Base-by-base conservation (phyloP, 2,888 invertebrate genomes). In the Drosophila sordidula region DNA sequence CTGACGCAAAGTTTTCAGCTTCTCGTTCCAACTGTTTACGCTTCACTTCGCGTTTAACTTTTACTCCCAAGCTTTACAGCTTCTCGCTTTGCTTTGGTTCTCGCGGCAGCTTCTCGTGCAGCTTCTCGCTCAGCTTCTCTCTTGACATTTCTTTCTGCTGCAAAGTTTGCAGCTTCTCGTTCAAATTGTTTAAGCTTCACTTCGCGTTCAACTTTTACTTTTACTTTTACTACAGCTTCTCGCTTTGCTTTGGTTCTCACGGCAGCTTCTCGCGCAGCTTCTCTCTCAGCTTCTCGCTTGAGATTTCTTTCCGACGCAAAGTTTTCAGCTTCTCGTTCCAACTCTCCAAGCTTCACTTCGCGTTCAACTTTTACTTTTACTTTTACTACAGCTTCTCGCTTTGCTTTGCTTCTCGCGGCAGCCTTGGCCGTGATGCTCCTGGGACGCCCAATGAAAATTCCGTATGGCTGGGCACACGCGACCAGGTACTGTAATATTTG, bases 401-500 rank as follows among this genome's bases (percentile, higher is more conserved):
- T 12, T 2, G 14, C 3, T n/a, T 12, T 6, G 41, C 26, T 16
- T 14, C 38, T 32, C 9, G 9, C 14, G 18, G 6, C 6, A 11
- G n/a, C 4, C 6, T 32, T 3, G 14, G 49, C 16, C 25, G 44
- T 65, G 12, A 42, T 29, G 34, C 42, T 65, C n/a, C 16, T 47
- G 41, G 32, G 32, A 25, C 22, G 36, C 4, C 11, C 26, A 25
- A 32, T 47, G 29, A 26, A 55, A 55, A 18, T 18, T 2, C 4
- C 9, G 25, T 14, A 4, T 2, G n/a, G n/a, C 12, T n/a, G 18
- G 47, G 12, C 34, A 36, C 18, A n/a, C 36, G 25, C 25, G 34
- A 29, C 36, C 36, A 44, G 42, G 51, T 51, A 34, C 38, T 34
- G 34, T 22, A 42, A 16, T 45, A 38, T 45, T 46, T 45, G 38